Base-by-base conservation (phyloP, 2,888 invertebrate species). In the Pandemis cinnamomeana region DNA sequence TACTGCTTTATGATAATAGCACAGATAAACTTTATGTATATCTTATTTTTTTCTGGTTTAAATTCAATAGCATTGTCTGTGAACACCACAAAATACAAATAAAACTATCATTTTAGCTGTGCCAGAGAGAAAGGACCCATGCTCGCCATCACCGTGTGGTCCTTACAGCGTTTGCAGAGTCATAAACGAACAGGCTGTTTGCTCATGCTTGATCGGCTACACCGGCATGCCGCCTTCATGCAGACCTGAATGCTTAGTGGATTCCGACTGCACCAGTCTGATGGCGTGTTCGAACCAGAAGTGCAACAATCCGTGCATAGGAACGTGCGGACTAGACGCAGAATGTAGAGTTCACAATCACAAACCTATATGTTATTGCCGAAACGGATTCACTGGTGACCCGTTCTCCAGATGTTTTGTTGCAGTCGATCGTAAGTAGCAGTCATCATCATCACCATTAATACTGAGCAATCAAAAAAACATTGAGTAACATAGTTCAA, bases 361-460 rank as follows among this genome's bases (percentile, higher is more conserved):
- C 87, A 97, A 96, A 85, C 97, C 98, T 0, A 96, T 98, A 67
- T 98, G 98, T 85, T 96, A 95, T 79, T 98, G 98, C 84, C 96
- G 96, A 75, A 93, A 91, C 75, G 95, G 95, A 71, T 95, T 95
- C 82, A 95, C 96, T n/a, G 98, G 98, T 20, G 97, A 98, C 95
- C 97, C 98, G 63, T 97, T 98, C 84, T 95, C 95, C 8, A 95
- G 95, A 82, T 97, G 97, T 88, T 77, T 92, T 27, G 51, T 81
- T 66, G 71, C 84, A 48, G 55, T 84, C 72, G 78, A 85, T 79
- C 79, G 93, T 93, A 84, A 89, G 91, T 88, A 77, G 27, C 15
- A n/a, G 20, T 61, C 5, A 20, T 44, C 0, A 55, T 15, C 7
- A 55, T 20, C 1, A 15, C 2, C 8, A 20, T 3, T 15, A 55